phyloP scores from a whole-genome alignment of 1,140 invertebrate species.

The Drosophila suzukii region DNA sequence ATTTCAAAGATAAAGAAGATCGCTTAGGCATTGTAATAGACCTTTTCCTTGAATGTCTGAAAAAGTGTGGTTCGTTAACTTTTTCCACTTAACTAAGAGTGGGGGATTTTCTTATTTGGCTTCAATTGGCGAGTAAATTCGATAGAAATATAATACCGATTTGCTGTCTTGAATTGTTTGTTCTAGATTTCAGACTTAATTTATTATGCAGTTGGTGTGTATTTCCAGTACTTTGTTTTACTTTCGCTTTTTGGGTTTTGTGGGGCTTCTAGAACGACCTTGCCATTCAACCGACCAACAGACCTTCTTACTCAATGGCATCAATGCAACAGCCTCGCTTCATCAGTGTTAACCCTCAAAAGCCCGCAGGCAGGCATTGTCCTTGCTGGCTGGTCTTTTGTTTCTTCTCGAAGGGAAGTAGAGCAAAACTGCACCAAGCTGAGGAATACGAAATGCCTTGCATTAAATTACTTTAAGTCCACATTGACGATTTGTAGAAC shows the following conservation, averaged over 20 bases:
- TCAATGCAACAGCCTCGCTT: conserved; percentile 55
- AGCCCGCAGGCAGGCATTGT: conserved; percentile 55
- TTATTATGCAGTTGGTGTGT: conserved; percentile 11
- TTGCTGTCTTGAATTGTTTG: not conserved
- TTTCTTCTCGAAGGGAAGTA: conserved; percentile 22
- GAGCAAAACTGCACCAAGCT: not conserved
- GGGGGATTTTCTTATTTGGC: conserved; percentile 31
- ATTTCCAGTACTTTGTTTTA: conserved; percentile 10
- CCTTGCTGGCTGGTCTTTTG: conserved; percentile 62
- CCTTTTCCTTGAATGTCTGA: not conserved
- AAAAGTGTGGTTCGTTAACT: conserved; percentile 9
- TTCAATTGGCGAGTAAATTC: conserved; percentile 54
- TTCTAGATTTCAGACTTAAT: not conserved
- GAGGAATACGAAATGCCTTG: conserved; percentile 1
- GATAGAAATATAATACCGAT: conserved; percentile 7
- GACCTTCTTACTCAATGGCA: conserved; percentile 30
- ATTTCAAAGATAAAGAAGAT: conserved; percentile 13
- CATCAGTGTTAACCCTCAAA: conserved; percentile 44
- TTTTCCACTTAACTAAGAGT: conserved; percentile 5
- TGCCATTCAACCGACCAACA: conserved; percentile 44
- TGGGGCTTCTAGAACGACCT: conserved; percentile 35
- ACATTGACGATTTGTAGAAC: no score
- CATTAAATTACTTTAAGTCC: no score
- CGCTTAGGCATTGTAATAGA: conserved; percentile 17
- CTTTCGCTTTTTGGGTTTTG: conserved; percentile 18